These are phyloP conservation scores for Chamaedrilus cognettii DNA, from an alignment of 2,888 invertebrate species.

Conservation along the genomic window DNA sequence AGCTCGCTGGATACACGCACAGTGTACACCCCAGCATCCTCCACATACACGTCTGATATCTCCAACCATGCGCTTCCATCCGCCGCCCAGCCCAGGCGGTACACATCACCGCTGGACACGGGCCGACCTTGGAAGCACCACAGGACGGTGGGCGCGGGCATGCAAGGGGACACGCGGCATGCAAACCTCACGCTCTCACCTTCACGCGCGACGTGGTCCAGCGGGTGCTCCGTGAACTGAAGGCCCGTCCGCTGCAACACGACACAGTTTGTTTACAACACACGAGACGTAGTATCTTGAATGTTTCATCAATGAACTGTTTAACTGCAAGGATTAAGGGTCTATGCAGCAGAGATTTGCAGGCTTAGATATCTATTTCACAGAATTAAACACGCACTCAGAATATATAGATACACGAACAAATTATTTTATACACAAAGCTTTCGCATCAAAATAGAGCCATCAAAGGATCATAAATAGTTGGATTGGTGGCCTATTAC, in stretches of 20 bases:
- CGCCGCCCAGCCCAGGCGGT: slow-evolving; percentile 23
- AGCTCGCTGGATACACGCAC: slow-evolving; percentile 89
- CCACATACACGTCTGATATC: slow-evolving; percentile 86
- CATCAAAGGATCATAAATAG: no score
- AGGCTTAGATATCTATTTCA: no score
- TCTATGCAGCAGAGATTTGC: no score
- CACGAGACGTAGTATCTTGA: no score
- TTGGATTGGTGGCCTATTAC: no score
- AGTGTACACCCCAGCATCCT: slow-evolving; percentile 96
- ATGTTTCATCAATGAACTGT: no score
- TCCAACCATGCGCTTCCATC: slow-evolving; percentile 66
- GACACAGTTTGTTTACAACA: no score
- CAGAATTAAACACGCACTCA: no score
- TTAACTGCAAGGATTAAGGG: no score
- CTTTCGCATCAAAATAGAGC: no score
- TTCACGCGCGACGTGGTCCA: slow-evolving; percentile 47
- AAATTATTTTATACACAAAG: no score
- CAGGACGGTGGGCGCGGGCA: slow-evolving; percentile 23
- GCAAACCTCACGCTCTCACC: slow-evolving; percentile 43
- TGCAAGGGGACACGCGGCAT: slow-evolving; percentile 26
- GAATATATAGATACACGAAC: no score
- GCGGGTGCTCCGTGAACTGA: slow-evolving; percentile 28
- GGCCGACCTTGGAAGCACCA: slow-evolving; percentile 37
- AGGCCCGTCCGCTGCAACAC: slow-evolving; percentile 22
- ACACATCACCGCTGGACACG: slow-evolving; percentile 31